Percentiles rank a stretch among this genome's conserved stretches.
These are phyloP conservation scores for Planiliza haematocheilus DNA, from an alignment of 2,113 vertebrate species.

Conservation along the genomic window DNA sequence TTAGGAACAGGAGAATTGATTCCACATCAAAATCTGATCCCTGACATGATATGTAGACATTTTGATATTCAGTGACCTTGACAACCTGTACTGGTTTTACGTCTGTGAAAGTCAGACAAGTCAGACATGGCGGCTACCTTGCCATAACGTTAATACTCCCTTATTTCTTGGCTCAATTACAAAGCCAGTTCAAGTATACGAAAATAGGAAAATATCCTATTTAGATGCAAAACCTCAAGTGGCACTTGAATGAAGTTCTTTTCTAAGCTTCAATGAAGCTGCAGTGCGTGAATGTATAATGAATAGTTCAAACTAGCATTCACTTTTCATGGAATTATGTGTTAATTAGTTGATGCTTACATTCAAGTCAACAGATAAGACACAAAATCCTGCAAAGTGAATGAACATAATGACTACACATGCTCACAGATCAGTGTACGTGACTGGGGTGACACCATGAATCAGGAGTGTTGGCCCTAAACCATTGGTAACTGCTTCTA, in stretches of 20 bases:
- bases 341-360: conserved; percentile 9
- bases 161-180: background rate
- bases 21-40: background rate
- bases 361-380: conserved; percentile 6
- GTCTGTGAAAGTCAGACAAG: background rate
- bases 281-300: background rate
- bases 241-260: background rate
- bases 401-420: background rate
- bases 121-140: background rate
- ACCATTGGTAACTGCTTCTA: conserved; percentile 84
- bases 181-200: conserved; percentile 44
- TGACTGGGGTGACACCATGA: conserved; percentile 91
- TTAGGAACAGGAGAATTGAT: conserved; percentile 1
- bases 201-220: conserved; percentile 45
- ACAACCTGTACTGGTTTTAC: conserved; percentile 3
- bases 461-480: conserved; percentile 90
- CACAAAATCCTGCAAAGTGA: background rate
- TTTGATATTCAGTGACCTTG: conserved; percentile 6
- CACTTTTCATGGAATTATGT: background rate
- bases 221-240: conserved; percentile 28
- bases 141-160: conserved; percentile 1
- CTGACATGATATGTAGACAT: conserved; percentile 22
- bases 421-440: conserved; percentile 91
- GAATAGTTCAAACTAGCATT: conserved; percentile 3
- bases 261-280: background rate